A percentile compares a stretch with the other conserved stretches of the same genome.
Conservation (phyloP, 2,888 invertebrate species). For the Hyposoter didymator region DNA sequence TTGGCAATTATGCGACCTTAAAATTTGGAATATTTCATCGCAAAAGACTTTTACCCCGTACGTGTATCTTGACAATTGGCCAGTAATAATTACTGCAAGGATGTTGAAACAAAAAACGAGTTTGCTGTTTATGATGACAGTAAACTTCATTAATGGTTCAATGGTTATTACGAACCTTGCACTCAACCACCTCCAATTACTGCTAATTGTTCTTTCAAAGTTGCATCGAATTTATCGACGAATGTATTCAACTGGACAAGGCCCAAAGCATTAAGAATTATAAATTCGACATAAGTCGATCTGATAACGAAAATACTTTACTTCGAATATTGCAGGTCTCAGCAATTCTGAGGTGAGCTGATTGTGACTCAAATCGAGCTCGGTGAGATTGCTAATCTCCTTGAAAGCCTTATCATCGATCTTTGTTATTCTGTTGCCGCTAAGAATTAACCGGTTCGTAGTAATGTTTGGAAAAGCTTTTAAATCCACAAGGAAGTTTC, state of each 20-base stretch:
- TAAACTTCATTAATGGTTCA: not conserved
- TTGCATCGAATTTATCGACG: not conserved
- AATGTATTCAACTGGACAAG: not conserved
- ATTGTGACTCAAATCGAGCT: conserved; percentile 90
- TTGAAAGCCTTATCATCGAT: conserved; percentile 88
- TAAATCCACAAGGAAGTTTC: conserved; percentile 81
- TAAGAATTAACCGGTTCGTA: conserved; percentile 87
- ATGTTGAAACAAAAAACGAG: not conserved
- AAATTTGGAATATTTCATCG: not conserved
- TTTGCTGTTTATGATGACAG: not conserved
- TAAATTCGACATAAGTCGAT: not conserved
- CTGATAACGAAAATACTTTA: conserved; percentile 75
- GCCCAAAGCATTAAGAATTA: not conserved
- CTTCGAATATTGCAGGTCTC: conserved; percentile 89
- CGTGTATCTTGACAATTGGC: not conserved
- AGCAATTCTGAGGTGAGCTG: conserved; percentile 87
- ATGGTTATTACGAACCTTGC: not conserved
- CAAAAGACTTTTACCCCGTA: not conserved
- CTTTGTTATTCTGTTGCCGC: conserved; percentile 87
- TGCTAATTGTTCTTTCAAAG: not conserved
- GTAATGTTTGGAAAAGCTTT: conserved; percentile 85
- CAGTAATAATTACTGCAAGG: not conserved
- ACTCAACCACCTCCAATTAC: not conserved
- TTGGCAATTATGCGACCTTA: not conserved
- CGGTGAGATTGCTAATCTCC: conserved; percentile 87